Evolutionary conservation across 2,113 vertebrate species (phyloP), one percentile per base, ranked within the genome.

Genomic region (Guaruba guarouba): DNA sequence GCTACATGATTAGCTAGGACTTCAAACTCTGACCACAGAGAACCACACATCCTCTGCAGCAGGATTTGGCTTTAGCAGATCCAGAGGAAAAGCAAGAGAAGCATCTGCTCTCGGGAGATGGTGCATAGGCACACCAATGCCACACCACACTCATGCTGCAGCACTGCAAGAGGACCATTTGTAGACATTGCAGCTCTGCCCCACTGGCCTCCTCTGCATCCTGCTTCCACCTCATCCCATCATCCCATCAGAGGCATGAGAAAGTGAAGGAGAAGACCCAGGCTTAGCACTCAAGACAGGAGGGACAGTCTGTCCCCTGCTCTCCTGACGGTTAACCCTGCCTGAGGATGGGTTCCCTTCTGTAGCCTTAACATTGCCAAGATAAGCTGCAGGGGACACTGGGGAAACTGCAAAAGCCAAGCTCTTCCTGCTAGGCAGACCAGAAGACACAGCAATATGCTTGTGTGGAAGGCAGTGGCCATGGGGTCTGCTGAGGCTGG

Each of bases 1-100:
- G 11, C 46, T 31, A 7, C 11, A 5, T 3, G 0, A 0, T 54
- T 33, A 88, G 29, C 57, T 27, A 43, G 61, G 59, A 35, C 49
- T 81, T 52, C 69, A 64, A 55, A 62, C 77, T 31, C 64, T 7
- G 20, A 67, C 27, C 48, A 44, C 27, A 39, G 73, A 49, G 59
- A 82, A 33, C n/a, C 51, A 49, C 11, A 7, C 10, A 11, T 18
- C 33, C 49, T 52, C 48, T 52, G 62, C 48, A 35, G 49, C 33
- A 64, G 48, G n/a, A 35, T 17, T 17, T 3, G 1, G 35, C 54
- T 55, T 55, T 9, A 25, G 52, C 27, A 75, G 13, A 51, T 22
- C 27, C 68, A 69, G 48, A 69, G 62, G 48, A n/a, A 55, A 74
- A 43, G 61, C 37, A 59, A 55, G 37, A 25, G 43, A 70, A 66